Conservation (phyloP, 2,113 vertebrate genomes). For the human (Homo sapiens) region GRCh38 chr14:99237501-99238000, state of each 20-base stretch:
- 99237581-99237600: rapidly evolving
- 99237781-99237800: neutral
- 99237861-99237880: neutral
- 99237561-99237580: neutral
- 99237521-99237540: too few species aligned
- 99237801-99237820: neutral
- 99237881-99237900: too few species aligned
- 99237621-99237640: neutral
- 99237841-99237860: neutral
- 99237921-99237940: neutral
- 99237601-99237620: neutral
- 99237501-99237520: neutral
- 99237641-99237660: neutral
- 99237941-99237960: neutral
- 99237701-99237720: slow-evolving; percentile 44
- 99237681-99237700: neutral
- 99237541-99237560: neutral
- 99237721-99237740: slow-evolving; percentile 48
- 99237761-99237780: neutral
- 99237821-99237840: neutral
- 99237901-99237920: neutral
- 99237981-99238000: neutral
- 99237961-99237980: neutral
- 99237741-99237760: neutral
- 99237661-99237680: neutral